Percentiles rank a stretch among this genome's conserved stretches.
These are phyloP conservation scores for Macquaria ambigua DNA, from an alignment of 2,113 vertebrate genomes.

Conservation along the genomic window DNA sequence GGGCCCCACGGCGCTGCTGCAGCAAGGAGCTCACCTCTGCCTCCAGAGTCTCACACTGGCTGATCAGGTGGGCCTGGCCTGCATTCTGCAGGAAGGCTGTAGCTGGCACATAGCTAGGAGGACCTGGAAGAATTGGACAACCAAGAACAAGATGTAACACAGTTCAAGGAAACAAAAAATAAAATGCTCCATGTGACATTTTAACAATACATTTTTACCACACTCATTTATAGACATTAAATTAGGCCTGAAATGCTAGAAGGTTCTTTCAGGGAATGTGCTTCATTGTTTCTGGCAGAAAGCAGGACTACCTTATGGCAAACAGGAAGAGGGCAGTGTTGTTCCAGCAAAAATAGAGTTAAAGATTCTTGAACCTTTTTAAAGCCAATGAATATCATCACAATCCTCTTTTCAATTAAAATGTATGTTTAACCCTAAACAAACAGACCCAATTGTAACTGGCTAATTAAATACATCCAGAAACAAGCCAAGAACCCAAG, in stretches of 20 bases:
- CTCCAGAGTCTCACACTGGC: constrained; percentile 95
- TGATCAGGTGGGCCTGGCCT: constrained; percentile 96
- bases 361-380: background rate
- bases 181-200: background rate
- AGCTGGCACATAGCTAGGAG: constrained; percentile 98
- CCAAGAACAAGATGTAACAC: background rate
- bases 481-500: background rate
- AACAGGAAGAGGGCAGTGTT: background rate
- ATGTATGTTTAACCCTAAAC: background rate
- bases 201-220: background rate
- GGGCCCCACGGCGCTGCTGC: constrained; percentile 92
- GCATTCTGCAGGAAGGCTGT: constrained; percentile 97
- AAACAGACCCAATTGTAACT: background rate
- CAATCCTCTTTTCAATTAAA: background rate
- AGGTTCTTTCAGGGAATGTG: background rate
- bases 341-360: background rate
- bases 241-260: background rate
- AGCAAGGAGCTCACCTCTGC: constrained; percentile 91
- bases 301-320: background rate
- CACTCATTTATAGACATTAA: background rate
- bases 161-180: background rate
- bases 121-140: constrained; percentile 82
- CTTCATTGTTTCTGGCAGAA: background rate
- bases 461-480: background rate
- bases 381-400: background rate